A percentile compares a stretch with the other conserved stretches of the same genome.
phyloP scores from a whole-genome alignment of 2,888 invertebrate genomes.

The Sympetrum striolatum region DNA sequence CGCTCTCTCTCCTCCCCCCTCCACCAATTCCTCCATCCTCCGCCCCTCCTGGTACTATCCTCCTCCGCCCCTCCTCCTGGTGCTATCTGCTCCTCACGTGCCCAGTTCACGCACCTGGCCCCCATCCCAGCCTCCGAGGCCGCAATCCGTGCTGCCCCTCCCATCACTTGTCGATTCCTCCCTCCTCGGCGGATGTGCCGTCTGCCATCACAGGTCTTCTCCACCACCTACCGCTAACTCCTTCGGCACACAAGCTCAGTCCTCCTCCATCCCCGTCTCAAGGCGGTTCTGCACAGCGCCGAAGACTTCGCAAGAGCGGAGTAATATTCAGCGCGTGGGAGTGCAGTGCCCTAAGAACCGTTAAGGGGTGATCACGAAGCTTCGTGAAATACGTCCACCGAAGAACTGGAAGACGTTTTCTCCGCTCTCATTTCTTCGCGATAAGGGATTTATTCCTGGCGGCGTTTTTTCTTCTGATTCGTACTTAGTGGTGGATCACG shows the following conservation, averaged over 20 bases:
- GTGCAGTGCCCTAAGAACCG: background rate
- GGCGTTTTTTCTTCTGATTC: background rate
- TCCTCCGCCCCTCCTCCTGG: background rate
- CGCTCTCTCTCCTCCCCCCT: background rate
- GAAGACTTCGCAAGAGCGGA: background rate
- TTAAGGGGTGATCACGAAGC: background rate
- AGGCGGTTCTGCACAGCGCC: background rate
- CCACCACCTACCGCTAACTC: background rate
- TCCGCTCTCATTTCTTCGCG: background rate
- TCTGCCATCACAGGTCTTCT: background rate
- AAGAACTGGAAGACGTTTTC: background rate
- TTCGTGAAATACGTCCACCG: background rate
- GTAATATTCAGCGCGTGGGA: background rate
- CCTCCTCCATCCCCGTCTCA: background rate
- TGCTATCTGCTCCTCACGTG: slow-evolving; percentile 22
- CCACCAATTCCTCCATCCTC: background rate
- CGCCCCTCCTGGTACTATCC: background rate
- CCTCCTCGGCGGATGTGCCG: background rate
- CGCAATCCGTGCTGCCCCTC: background rate
- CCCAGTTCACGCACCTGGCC: slow-evolving; percentile 10
- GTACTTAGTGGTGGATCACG: background rate
- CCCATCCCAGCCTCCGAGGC: background rate
- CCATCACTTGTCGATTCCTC: slow-evolving; percentile 9
- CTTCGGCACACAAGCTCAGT: background rate
- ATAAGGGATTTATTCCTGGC: background rate